Evolutionary conservation across 1,140 invertebrate genomes (phyloP).

Genomic region (Globodera ellingtonae): DNA sequence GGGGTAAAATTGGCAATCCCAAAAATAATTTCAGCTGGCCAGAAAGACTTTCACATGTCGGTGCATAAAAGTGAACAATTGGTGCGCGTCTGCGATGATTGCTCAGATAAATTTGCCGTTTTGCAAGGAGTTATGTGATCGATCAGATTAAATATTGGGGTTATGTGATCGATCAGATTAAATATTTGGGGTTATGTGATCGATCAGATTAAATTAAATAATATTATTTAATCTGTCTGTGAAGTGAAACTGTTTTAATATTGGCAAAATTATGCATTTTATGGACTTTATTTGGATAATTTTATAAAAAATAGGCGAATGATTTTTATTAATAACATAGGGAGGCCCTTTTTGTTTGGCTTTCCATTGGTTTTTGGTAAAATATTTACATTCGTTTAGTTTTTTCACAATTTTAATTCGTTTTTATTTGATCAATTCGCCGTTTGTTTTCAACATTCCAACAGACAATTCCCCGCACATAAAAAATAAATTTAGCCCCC

Average conservation of each 20-base stretch:
- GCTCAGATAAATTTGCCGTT: constrained; percentile 14
- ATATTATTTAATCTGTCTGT: neutral
- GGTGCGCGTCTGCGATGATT: constrained; percentile 15
- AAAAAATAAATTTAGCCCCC: too few species aligned
- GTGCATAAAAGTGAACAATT: constrained; percentile 25
- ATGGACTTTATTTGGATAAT: too few species aligned
- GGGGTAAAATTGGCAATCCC: neutral
- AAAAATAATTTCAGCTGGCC: constrained; percentile 1
- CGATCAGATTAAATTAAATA: neutral
- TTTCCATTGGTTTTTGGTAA: too few species aligned
- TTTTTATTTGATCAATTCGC: too few species aligned
- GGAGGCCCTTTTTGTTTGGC: too few species aligned
- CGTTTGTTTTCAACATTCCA: too few species aligned
- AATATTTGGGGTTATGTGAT: neutral
- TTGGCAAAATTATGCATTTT: neutral
- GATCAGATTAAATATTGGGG: neutral
- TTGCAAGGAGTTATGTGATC: constrained; percentile 3
- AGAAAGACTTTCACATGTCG: constrained; percentile 17
- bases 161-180: neutral
- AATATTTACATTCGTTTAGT: too few species aligned
- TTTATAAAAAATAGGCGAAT: too few species aligned
- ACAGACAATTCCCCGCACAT: too few species aligned
- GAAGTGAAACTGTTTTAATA: neutral
- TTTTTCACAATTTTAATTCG: too few species aligned
- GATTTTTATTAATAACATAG: too few species aligned